These are phyloP conservation scores for Threskiornis aethiopicus DNA, from an alignment of 2,797 vertebrate species.

Conservation along the genomic window DNA sequence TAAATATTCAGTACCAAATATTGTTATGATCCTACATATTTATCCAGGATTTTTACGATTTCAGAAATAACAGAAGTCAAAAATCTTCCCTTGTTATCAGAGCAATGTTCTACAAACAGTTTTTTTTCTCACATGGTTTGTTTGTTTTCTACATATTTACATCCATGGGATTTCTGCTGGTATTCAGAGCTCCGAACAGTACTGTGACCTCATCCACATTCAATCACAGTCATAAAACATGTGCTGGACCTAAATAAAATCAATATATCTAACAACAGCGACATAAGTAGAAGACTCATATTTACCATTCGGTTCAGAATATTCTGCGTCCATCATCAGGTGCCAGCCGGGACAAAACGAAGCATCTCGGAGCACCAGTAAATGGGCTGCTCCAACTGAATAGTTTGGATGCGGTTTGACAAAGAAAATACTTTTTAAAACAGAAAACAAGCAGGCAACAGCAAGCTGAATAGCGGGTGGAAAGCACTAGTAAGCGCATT, in stretches of 20 bases:
- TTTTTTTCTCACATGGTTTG: neutral
- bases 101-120: neutral
- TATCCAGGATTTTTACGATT: neutral
- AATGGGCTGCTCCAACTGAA: neutral
- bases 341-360: constrained; percentile 12
- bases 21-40: neutral
- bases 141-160: neutral
- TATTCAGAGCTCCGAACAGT: neutral
- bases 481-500: constrained; percentile 60
- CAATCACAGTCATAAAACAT: neutral
- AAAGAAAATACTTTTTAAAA: constrained; percentile 56
- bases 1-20: neutral
- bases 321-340: constrained; percentile 27
- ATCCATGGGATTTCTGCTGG: neutral
- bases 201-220: neutral
- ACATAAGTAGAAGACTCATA: constrained; percentile 3
- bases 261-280: neutral
- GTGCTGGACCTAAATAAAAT: neutral
- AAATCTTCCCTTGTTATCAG: neutral
- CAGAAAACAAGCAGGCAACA: constrained; percentile 41
- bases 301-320: constrained; percentile 29
- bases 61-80: neutral
- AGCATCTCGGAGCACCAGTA: neutral
- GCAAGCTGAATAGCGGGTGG: constrained; percentile 31
- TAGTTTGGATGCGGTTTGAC: constrained; percentile 10